These are phyloP conservation scores for Macquaria ambigua DNA, from an alignment of 2,113 vertebrate genomes.

Conservation along the genomic window DNA sequence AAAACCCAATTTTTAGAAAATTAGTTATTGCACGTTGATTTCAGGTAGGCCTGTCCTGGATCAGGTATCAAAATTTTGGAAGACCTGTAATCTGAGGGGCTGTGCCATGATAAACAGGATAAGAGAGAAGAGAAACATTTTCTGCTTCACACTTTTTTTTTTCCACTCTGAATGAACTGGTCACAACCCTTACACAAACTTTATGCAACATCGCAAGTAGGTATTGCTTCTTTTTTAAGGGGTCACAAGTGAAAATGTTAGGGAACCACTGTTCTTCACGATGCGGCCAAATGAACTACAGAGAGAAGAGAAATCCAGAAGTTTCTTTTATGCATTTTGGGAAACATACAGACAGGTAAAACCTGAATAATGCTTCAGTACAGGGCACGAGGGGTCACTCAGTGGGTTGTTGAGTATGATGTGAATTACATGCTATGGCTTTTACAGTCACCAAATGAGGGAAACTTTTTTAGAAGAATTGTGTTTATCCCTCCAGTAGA, in stretches of 20 bases:
- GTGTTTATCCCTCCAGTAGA: neutral
- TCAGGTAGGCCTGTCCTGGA: too few species aligned
- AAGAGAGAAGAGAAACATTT: too few species aligned
- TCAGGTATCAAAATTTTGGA: neutral
- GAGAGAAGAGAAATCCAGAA: neutral
- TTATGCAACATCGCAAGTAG: neutral
- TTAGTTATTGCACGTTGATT: too few species aligned
- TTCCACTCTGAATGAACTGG: neutral
- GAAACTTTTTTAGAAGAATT: neutral
- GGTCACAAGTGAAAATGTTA: too few species aligned
- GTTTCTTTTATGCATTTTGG: neutral
- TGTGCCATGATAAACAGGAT: neutral
- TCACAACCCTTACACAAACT: neutral
- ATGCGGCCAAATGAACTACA: too few species aligned
- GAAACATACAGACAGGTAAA: neutral
- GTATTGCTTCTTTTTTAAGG: too few species aligned
- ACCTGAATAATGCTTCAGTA: neutral
- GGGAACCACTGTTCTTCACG: too few species aligned
- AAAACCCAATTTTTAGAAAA: too few species aligned
- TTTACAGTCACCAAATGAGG: neutral
- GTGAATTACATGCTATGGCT: too few species aligned
- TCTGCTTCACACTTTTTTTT: neutral
- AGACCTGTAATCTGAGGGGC: neutral
- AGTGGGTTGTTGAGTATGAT: too few species aligned
- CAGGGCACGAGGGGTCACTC: neutral